These are phyloP conservation scores for Halcyon chelicuti DNA, from an alignment of 2,797 vertebrate species.

Conservation along the genomic window DNA sequence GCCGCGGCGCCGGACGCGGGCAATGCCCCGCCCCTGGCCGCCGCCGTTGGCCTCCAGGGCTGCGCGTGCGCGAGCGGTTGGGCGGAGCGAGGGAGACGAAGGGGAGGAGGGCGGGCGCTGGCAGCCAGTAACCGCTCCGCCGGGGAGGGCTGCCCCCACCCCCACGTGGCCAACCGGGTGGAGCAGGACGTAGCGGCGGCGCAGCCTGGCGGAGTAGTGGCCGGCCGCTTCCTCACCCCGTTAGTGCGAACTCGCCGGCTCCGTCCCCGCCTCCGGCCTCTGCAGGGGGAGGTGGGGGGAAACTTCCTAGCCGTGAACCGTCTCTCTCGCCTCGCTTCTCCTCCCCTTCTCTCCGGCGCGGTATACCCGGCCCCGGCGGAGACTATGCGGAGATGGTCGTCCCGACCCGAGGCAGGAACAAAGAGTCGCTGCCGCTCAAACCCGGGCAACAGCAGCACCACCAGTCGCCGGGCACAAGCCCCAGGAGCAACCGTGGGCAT, in stretches of 20 bases:
- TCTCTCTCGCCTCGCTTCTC: not conserved
- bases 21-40: too few relatives aligned
- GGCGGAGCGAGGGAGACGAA: not conserved
- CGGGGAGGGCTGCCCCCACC: not conserved
- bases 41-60: not conserved
- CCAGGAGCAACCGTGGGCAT: conserved; percentile 35
- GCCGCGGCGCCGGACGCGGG: too few relatives aligned
- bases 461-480: conserved; percentile 26
- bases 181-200: not conserved
- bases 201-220: not conserved
- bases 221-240: not conserved
- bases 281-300: not conserved
- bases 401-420: conserved; percentile 62
- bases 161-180: conserved; percentile 4
- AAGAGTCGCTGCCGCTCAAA: conserved; percentile 43
- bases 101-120: not conserved
- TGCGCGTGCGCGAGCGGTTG: not conserved
- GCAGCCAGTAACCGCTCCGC: not conserved
- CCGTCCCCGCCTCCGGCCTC: not conserved
- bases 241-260: not conserved
- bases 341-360: not conserved
- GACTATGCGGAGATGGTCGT: conserved; percentile 54
- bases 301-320: not conserved
- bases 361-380: not conserved
- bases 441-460: conserved; percentile 45